phyloP scores from a whole-genome alignment of 2,113 vertebrate species.

The Sinocyclocheilus maitianheensis region DNA sequence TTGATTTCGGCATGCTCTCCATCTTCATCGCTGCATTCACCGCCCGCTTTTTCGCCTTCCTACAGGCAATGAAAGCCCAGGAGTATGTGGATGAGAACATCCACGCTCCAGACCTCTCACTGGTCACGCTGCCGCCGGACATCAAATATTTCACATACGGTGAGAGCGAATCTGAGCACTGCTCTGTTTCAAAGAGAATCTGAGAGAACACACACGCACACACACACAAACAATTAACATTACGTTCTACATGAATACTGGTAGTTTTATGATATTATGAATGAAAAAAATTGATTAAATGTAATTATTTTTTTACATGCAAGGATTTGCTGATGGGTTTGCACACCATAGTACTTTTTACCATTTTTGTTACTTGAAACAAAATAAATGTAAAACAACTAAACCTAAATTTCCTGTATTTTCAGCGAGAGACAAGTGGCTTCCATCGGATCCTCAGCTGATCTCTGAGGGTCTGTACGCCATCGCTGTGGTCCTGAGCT shows the following conservation, averaged over 20 bases:
- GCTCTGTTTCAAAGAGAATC: background rate
- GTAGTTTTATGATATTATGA: background rate
- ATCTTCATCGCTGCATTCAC: slow-evolving; percentile 90
- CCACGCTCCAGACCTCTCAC: slow-evolving; percentile 77
- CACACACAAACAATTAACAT: no score
- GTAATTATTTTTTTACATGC: background rate
- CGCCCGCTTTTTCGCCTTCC: slow-evolving; percentile 83
- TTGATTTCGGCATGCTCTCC: slow-evolving; percentile 90
- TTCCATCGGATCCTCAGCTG: slow-evolving; percentile 90
- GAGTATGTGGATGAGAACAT: slow-evolving; percentile 86
- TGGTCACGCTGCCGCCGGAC: slow-evolving; percentile 84
- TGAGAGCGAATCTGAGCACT: slow-evolving; percentile 63
- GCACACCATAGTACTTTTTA: background rate
- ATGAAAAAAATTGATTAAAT: background rate
- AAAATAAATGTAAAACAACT: no score
- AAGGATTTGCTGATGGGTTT: background rate
- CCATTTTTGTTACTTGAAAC: no score
- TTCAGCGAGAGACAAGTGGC: slow-evolving; percentile 90
- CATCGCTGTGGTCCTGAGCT: slow-evolving; percentile 89
- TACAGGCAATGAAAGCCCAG: slow-evolving; percentile 86
- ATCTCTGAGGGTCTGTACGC: slow-evolving; percentile 91
- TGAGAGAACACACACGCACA: no score
- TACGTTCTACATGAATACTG: background rate
- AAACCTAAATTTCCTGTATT: background rate
- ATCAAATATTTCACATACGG: slow-evolving; percentile 88